These are phyloP conservation scores for Macrobrachium rosenbergii DNA, from an alignment of 1,140 invertebrate genomes.

Conservation along the genomic window DNA sequence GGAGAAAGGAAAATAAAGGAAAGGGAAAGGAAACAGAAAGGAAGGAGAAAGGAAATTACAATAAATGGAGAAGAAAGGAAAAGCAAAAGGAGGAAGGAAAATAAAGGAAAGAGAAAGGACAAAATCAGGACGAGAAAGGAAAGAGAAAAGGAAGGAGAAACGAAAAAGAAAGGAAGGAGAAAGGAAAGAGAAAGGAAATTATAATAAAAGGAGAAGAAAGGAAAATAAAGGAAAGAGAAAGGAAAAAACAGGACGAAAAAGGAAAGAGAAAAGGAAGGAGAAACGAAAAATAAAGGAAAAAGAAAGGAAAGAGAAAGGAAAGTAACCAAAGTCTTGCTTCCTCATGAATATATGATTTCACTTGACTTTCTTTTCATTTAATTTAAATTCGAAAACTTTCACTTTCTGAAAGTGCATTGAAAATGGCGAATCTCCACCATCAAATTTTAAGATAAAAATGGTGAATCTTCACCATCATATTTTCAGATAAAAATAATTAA, in stretches of 20 bases:
- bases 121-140: neutral
- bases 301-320: neutral
- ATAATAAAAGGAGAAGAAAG: too few relatives aligned
- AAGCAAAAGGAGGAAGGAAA: too few relatives aligned
- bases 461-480: too few relatives aligned
- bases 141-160: neutral
- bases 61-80: neutral
- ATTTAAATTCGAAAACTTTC: too few relatives aligned
- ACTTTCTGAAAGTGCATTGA: too few relatives aligned
- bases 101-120: neutral
- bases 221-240: neutral
- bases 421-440: too few relatives aligned
- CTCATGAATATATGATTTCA: too few relatives aligned
- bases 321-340: too few relatives aligned
- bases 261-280: conserved; percentile 5
- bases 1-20: neutral
- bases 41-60: neutral
- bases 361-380: too few relatives aligned
- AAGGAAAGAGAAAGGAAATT: neutral
- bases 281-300: too few relatives aligned
- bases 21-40: neutral
- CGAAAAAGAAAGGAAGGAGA: neutral
- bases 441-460: too few relatives aligned
- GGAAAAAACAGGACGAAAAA: conserved; percentile 2
- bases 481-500: too few relatives aligned